phyloP scores from a whole-genome alignment of 2,888 invertebrate species.

The Apamea epomidion region DNA sequence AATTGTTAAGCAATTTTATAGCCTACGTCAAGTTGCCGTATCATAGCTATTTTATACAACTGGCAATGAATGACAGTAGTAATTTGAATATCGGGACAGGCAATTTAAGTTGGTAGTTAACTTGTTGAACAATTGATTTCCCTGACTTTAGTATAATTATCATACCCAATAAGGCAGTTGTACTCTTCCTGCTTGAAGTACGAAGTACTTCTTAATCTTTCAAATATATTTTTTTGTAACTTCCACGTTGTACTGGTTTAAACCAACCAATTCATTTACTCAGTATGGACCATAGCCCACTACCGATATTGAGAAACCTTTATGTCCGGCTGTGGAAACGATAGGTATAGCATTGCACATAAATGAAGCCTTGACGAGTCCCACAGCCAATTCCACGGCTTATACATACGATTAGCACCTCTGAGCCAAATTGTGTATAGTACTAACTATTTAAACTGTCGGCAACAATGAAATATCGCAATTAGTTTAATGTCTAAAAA shows the following conservation, averaged over 20 bases:
- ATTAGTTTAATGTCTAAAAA: constrained; percentile 39
- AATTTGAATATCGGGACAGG: no score
- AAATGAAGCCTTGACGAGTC: constrained; percentile 24
- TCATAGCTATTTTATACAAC: no score
- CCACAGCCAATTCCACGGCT: neutral
- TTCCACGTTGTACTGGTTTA: neutral
- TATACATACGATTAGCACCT: constrained; percentile 9
- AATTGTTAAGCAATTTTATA: no score
- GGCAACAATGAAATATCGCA: constrained; percentile 45
- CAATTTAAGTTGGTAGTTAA: neutral
- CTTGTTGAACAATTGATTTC: neutral
- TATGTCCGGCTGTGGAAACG: constrained; percentile 2
- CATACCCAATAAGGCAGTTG: neutral
- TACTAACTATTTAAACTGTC: constrained; percentile 11
- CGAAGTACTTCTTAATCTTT: neutral
- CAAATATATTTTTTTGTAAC: neutral
- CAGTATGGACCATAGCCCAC: neutral
- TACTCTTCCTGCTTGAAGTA: neutral
- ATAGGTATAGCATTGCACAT: constrained; percentile 32
- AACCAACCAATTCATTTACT: neutral
- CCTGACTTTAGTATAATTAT: neutral
- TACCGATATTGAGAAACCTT: constrained; percentile 21
- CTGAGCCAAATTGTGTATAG: constrained; percentile 16
- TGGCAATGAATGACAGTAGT: no score
- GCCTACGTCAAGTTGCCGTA: no score